Evolutionary conservation across 1,140 invertebrate species (phyloP), one percentile per base, ranked within the genome.

Genomic region (Centruroides vittatus): DNA sequence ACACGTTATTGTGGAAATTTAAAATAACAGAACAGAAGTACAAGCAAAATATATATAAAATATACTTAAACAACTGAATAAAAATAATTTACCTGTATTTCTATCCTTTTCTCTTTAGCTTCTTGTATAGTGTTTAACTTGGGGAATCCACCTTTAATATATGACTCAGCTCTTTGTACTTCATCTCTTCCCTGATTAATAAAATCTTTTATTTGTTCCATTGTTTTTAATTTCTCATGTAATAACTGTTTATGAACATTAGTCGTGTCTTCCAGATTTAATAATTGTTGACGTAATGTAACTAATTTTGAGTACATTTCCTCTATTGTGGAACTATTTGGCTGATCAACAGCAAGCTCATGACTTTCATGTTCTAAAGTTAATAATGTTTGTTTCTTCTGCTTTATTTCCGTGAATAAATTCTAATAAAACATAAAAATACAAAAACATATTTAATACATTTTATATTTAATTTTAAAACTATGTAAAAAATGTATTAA

Each of bases 161-260:
- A 85, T 10, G 84, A 75, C 77, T 94, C 89, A 35, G 86, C 87
- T 70, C 89, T 89, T 71, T 86, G 86, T 36, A 96, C 79, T 72
- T 88, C 81, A 59, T 86, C 78, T 35, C 92, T 76, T 72, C 93
- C 89, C 69, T 85, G 79, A 60, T 82, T 78, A 3, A 89, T 82
- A 3, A 81, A 78, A 67, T 84, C 81, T 36, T 82, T 81, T 69
- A 89, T 83, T 62, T 82, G 80, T 67, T 84, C 81, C 51, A 73
- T 70, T 9, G 13, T 57, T 34, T 61, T 58, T 35, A 60, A 49
- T 36, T 65, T 60, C 53, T 66, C 65, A 34, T 41, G 52, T 35
- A 68, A 35, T 49, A 79, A 68, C 82, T 81, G 80, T 79, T 52
- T 80, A 51, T 86, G 82, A 9, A 58, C 58, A 47, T 59, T 49